These are phyloP conservation scores for Caenorhabditis latens DNA, from an alignment of 1,140 invertebrate species.

Conservation along the genomic window DNA sequence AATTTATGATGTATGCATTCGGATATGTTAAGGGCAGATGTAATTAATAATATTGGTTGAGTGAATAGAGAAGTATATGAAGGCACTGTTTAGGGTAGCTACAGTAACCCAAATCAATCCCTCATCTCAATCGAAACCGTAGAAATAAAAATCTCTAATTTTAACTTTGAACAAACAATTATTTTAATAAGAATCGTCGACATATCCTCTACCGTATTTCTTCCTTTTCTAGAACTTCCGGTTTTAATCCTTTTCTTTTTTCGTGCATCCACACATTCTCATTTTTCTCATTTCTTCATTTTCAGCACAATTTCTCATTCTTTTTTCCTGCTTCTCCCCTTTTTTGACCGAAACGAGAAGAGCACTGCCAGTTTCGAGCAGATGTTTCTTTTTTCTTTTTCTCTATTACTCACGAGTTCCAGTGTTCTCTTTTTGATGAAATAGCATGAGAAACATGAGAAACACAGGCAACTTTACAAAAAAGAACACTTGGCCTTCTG, in stretches of 20 bases:
- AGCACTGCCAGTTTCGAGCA: neutral
- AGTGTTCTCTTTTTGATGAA: neutral
- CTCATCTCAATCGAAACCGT: neutral
- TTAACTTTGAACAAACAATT: neutral
- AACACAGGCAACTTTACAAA: constrained; percentile 10
- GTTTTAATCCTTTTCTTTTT: neutral
- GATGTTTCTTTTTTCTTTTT: constrained; percentile 46
- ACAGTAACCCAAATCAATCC: neutral
- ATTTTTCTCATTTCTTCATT: neutral
- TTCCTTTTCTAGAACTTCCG: neutral
- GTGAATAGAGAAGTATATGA: no score
- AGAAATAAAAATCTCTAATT: neutral
- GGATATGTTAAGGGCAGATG: no score
- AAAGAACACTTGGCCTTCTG: constrained; percentile 50
- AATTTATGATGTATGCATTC: no score
- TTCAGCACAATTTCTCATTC: neutral
- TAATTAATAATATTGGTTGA: no score
- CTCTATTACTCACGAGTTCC: constrained; percentile 8
- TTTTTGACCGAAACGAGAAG: neutral
- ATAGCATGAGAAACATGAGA: neutral
- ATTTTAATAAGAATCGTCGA: neutral
- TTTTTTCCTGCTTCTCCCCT: neutral
- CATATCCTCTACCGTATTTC: neutral
- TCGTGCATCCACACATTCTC: neutral
- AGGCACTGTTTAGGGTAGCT: no score